Evolutionary conservation across 2,888 invertebrate species (phyloP), one percentile per base, ranked within the genome.

Genomic region (Nymphalis polychloros): DNA sequence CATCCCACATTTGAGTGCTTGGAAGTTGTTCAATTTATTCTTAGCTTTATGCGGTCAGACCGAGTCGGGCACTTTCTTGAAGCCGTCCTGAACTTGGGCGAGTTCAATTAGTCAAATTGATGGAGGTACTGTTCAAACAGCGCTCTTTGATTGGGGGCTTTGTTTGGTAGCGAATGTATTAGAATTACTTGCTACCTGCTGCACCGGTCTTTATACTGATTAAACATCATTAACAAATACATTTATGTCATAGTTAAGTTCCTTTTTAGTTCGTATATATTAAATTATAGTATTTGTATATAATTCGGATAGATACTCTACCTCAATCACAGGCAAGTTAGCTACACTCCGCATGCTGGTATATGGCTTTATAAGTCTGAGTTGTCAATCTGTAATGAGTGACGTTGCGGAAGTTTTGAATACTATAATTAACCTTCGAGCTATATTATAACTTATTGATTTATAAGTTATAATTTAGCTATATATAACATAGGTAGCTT

Each of bases 61-160:
- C 31, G 13, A 55, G 62, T 63, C 59, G 68, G 52, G 63, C 62
- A 53, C 23, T 49, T 62, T 59, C 64, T 66, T 41, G 66, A 57
- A 60, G 79, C 50, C 48, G 61, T 55, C 68, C 19, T 50, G 20
- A 66, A 69, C 46, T 69, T 69, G 27, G 31, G 31, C 23, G 81
- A 78, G 79, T 75, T 76, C 84, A 84, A 84, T 84, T 84, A 84
- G 83, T 80, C 81, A 84, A 84, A 84, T 84, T 79, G 83, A 74
- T 77, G 77, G 74, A 68, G 72, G 70, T 70, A 61, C 53, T 60
- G 47, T 49, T 41, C 23, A 52, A 64, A 60, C 41, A 49, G 59
- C 55, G 60, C 48, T 60, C 50, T 64, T 71, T 72, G 67, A 68
- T 71, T 59, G 47, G 27, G 64, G 52, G 53, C 55, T 16, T 35